Percentiles rank a stretch among this genome's conserved stretches.
phyloP scores from a whole-genome alignment of 1,140 invertebrate genomes.

The Psilanteris sp. region DNA sequence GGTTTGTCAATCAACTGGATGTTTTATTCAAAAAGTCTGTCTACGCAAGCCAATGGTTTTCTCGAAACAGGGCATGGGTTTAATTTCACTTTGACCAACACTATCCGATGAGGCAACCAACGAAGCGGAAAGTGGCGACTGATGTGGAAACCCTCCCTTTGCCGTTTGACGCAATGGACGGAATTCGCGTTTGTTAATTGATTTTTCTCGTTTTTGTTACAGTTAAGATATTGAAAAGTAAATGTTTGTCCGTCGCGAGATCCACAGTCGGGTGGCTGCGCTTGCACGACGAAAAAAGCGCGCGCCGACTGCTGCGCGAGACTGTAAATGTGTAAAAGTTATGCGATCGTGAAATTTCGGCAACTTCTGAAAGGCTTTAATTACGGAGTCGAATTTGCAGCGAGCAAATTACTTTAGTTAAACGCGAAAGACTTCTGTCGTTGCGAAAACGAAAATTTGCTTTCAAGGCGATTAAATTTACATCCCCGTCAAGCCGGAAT shows the following conservation, averaged over 20 bases:
- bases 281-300: too few species aligned
- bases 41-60: constrained; percentile 62
- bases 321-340: too few species aligned
- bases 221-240: too few species aligned
- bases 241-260: too few species aligned
- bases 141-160: constrained; percentile 61
- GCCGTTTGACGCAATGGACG: constrained; percentile 44
- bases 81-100: constrained; percentile 63
- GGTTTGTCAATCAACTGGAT: constrained; percentile 62
- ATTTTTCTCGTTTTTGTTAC: constrained; percentile 54
- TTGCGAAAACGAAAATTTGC: constrained; percentile 17
- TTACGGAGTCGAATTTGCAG: constrained; percentile 38
- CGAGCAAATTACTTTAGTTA: constrained; percentile 40
- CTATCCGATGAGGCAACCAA: constrained; percentile 53
- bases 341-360: constrained; percentile 35
- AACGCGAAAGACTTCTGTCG: constrained; percentile 11
- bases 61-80: constrained; percentile 54
- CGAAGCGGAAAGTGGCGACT: constrained; percentile 56
- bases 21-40: constrained; percentile 64
- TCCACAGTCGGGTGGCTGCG: too few species aligned
- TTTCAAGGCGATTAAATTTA: constrained; percentile 51
- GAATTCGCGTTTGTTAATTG: constrained; percentile 60
- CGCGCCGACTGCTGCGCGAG: too few species aligned
- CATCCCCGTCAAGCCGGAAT: constrained; percentile 20
- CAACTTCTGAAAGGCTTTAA: constrained; percentile 47